Base-by-base conservation (phyloP, 2,113 vertebrate genomes). In the Hydrochoerus hydrochaeris region DNA sequence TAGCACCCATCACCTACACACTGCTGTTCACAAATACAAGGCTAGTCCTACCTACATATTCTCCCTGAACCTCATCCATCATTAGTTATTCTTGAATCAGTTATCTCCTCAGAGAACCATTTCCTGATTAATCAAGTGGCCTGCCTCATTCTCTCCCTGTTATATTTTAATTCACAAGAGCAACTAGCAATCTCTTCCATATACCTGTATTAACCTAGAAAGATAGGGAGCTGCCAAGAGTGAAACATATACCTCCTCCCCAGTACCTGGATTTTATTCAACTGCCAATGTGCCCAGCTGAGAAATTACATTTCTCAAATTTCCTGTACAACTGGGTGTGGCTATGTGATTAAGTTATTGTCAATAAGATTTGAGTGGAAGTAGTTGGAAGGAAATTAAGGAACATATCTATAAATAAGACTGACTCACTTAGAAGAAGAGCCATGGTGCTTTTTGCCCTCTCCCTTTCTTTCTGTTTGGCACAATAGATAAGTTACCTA, bases 361-460 rank as follows among this genome's bases (percentile, higher is more conserved):
- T 13, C 58, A 81, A 30, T 90, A 49, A 92, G 35, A n/a, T 83
- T 12, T 24, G 57, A 87, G 69, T 20, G 73, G 14, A 83, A 85
- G 7, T 60, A 85, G 3, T 60, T 90, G 67, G 7, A 17, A 86
- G 0, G n/a, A 91, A 89, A n/a, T 65, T 95, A 52, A 7, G 32
- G 73, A 91, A 96, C 62, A 86, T 69, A 65, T 54, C 49, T 91
- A 75, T 93, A 44, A 90, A 88, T 52, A 80, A 82, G 6, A 0
- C 44, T 54, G 54, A 89, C 84, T 95, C 46, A n/a, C 19, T 75
- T 62, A 38, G 28, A 83, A 87, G 7, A 52, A 60, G n/a, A 30
- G n/a, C 65, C 57, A 82, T 49, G 65, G 71, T 67, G 14, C 38
- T 75, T 86, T 91, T 69, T 71, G 41, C 77, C 84, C 54, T 95